A percentile compares a stretch with the other conserved stretches of the same genome.
Evolutionary conservation across 2,113 vertebrate genomes (phyloP).

Genomic region (Eublepharis macularius): DNA sequence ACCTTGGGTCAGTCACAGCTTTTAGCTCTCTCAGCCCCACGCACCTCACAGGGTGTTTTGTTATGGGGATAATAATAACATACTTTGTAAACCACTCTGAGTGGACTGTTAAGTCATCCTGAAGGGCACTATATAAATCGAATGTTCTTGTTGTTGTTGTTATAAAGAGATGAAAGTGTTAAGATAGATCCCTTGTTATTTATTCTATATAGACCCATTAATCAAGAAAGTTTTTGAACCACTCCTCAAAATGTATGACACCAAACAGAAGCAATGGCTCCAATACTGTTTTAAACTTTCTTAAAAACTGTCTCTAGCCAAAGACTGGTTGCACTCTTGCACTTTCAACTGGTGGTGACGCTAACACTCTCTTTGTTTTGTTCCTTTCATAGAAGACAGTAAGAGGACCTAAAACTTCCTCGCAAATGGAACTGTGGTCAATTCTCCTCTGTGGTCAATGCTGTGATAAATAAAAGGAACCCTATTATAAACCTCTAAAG

Average conservation of each 20-base stretch:
- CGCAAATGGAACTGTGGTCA: not conserved
- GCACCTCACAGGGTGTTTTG: too few species aligned
- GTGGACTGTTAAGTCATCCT: too few species aligned
- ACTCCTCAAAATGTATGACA: not conserved
- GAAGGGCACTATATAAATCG: too few species aligned
- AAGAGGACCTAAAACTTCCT: not conserved
- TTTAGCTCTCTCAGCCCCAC: too few species aligned
- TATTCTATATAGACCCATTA: not conserved
- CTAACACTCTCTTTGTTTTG: not conserved
- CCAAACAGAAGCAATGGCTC: not conserved
- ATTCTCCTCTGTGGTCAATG: not conserved
- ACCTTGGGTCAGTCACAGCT: too few species aligned
- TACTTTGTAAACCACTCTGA: too few species aligned
- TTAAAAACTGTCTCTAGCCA: not conserved
- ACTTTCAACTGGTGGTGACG: not conserved
- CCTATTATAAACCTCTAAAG: not conserved
- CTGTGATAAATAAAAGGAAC: not conserved
- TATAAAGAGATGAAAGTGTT: not conserved
- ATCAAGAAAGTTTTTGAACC: not conserved
- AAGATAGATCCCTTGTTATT: not conserved
- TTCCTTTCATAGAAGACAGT: not conserved
- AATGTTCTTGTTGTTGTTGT: too few species aligned
- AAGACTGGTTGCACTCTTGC: not conserved
- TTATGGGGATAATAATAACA: too few species aligned
- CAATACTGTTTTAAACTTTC: not conserved